Percentiles rank a stretch among this genome's conserved stretches.
phyloP scores from a whole-genome alignment of 2,797 vertebrate species.

The Anguilla megastoma region DNA sequence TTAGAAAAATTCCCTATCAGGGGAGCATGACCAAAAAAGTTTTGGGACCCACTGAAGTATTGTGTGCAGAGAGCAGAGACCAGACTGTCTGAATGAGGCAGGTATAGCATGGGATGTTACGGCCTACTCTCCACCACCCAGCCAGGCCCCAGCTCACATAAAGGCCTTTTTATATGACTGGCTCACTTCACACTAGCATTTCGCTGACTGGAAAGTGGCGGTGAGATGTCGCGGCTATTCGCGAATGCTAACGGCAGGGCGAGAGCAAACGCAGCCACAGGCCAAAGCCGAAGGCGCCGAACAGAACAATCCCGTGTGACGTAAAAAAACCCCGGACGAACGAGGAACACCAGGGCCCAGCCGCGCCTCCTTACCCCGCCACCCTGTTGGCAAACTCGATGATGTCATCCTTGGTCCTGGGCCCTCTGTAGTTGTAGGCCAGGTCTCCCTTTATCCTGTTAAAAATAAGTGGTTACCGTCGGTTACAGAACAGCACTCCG shows the following conservation, averaged over 20 bases:
- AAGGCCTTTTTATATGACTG: background rate
- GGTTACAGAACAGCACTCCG: background rate
- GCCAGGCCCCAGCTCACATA: background rate
- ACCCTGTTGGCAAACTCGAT: conserved; percentile 89
- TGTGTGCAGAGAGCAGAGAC: too few relatives aligned
- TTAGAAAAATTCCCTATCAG: background rate
- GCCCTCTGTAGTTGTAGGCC: conserved; percentile 86
- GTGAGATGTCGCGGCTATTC: background rate
- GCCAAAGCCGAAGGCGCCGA: background rate
- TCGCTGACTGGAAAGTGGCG: background rate
- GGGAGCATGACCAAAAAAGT: too few relatives aligned
- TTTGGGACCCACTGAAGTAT: too few relatives aligned
- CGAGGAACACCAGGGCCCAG: background rate
- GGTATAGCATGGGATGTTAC: background rate
- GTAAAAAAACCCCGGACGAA: background rate
- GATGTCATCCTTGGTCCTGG: conserved; percentile 87
- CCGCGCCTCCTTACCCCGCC: conserved; percentile 77
- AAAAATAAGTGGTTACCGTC: conserved; percentile 28
- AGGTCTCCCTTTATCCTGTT: conserved; percentile 84
- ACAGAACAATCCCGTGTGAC: too few relatives aligned
- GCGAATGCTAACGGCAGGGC: background rate
- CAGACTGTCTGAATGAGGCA: too few relatives aligned
- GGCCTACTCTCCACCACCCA: background rate
- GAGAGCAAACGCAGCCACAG: background rate
- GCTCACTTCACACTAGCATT: background rate